phyloP scores from a whole-genome alignment of 2,888 invertebrate species.

The Amphipoea lucens region DNA sequence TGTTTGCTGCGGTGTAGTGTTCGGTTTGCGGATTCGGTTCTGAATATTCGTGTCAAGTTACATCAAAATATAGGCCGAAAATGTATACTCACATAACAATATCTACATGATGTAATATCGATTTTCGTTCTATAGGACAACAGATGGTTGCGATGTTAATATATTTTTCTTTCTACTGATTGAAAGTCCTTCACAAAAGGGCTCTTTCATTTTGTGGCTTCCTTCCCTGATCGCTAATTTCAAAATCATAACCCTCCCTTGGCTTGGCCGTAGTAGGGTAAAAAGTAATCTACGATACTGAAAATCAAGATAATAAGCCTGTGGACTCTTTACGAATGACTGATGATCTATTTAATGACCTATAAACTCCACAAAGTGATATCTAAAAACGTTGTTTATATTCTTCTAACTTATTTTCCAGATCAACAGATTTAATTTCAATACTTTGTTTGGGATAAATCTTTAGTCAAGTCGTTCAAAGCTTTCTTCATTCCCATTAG shows the following conservation, averaged over 20 bases:
- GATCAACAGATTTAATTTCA: conserved; percentile 9
- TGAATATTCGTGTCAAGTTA: not conserved
- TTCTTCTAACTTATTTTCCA: not conserved
- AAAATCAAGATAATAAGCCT: conserved; percentile 9
- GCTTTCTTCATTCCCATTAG: not conserved
- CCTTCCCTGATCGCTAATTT: conserved; percentile 2
- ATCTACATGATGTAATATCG: not conserved
- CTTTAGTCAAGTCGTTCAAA: not conserved
- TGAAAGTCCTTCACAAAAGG: not conserved
- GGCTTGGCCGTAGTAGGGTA: not conserved
- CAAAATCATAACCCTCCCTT: not conserved
- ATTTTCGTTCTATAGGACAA: not conserved
- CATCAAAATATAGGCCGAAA: not conserved
- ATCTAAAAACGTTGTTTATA: not conserved
- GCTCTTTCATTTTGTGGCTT: not conserved
- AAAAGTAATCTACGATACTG: not conserved
- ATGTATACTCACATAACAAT: not conserved
- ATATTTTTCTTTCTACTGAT: not conserved
- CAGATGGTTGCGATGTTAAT: not conserved
- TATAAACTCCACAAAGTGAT: not conserved
- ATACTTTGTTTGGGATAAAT: not conserved
- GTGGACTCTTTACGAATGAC: not conserved
- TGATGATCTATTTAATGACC: conserved; percentile 9
- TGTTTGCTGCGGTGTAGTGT: not conserved
- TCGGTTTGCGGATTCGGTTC: not conserved